phyloP scores from a whole-genome alignment of 1,140 invertebrate genomes.

The Mylabris phalerata region DNA sequence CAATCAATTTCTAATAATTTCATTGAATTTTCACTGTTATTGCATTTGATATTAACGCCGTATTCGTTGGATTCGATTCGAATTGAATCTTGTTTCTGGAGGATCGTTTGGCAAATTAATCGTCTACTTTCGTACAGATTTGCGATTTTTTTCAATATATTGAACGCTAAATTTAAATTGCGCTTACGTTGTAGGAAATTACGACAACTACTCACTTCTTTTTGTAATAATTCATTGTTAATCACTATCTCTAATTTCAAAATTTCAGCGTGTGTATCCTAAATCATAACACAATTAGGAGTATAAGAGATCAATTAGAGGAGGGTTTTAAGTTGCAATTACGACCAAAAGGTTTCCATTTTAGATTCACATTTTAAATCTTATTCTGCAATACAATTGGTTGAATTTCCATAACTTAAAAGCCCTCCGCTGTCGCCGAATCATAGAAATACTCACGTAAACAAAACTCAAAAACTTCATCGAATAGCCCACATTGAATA shows the following conservation, averaged over 20 bases:
- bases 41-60: slow-evolving; percentile 4
- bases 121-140: slow-evolving; percentile 9
- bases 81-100: slow-evolving; percentile 5
- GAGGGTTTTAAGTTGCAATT: too few species aligned
- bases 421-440: background rate
- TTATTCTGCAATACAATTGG: too few species aligned
- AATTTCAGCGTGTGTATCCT: slow-evolving; percentile 10
- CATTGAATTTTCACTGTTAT: background rate
- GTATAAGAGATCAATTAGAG: too few species aligned
- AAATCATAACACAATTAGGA: background rate
- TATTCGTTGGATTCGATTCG: background rate
- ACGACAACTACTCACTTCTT: slow-evolving; percentile 5
- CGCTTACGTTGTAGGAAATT: slow-evolving; percentile 15
- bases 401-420: background rate
- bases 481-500: slow-evolving; percentile 4
- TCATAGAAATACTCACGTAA: slow-evolving; percentile 5
- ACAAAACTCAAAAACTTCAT: slow-evolving; percentile 6
- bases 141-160: slow-evolving; percentile 6
- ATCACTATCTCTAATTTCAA: slow-evolving; percentile 13
- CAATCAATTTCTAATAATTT: slow-evolving; percentile 7
- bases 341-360: too few species aligned
- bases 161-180: slow-evolving; percentile 8
- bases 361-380: too few species aligned
- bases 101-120: slow-evolving; percentile 5
- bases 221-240: background rate